These are phyloP conservation scores for Simalia tracyae DNA, from an alignment of 2,797 vertebrate species.

Conservation along the genomic window DNA sequence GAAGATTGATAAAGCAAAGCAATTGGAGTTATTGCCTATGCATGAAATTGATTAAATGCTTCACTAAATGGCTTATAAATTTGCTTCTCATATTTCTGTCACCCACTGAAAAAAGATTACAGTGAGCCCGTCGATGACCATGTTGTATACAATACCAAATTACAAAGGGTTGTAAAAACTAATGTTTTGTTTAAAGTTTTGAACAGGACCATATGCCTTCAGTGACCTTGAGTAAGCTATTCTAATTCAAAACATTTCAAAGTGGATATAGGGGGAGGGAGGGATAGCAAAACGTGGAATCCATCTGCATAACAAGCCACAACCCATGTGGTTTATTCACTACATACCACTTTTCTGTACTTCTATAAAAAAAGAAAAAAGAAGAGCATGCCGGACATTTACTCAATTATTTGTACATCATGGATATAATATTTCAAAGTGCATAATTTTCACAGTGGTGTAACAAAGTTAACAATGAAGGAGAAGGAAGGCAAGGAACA, in stretches of 20 bases:
- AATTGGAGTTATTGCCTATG: conserved; percentile 79
- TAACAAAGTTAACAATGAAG: not conserved
- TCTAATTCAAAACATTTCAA: conserved; percentile 84
- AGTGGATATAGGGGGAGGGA: conserved; percentile 54
- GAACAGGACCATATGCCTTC: conserved; percentile 82
- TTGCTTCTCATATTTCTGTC: conserved; percentile 84
- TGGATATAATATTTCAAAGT: not conserved
- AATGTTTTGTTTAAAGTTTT: conserved; percentile 86
- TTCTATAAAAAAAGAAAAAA: not conserved
- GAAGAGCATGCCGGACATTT: not conserved
- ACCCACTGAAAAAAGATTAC: conserved; percentile 82
- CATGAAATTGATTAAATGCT: conserved; percentile 86
- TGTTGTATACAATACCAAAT: conserved; percentile 84
- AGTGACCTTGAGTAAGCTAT: conserved; percentile 83
- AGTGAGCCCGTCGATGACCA: conserved; percentile 75
- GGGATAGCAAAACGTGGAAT: conserved; percentile 42
- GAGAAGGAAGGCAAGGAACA: not conserved
- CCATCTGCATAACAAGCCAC: conserved; percentile 69
- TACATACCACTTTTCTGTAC: conserved; percentile 12
- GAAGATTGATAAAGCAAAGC: conserved; percentile 80
- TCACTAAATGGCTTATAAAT: conserved; percentile 85
- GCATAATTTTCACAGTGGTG: not conserved
- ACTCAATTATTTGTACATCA: not conserved
- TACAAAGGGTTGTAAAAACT: conserved; percentile 85
- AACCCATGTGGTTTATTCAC: conserved; percentile 51